These are phyloP conservation scores for Thermophis baileyi DNA, from an alignment of 2,113 vertebrate genomes.

Conservation along the genomic window DNA sequence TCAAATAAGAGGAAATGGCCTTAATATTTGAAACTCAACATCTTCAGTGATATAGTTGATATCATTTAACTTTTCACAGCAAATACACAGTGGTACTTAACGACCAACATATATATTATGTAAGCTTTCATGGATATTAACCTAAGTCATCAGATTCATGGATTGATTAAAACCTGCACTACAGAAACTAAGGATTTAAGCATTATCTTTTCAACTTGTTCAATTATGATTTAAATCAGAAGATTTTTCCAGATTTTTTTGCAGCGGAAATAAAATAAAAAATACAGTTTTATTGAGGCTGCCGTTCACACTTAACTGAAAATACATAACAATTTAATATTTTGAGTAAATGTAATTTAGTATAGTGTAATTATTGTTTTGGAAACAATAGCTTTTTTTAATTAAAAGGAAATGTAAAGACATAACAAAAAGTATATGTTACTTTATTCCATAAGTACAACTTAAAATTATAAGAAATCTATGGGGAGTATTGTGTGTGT, in stretches of 20 bases:
- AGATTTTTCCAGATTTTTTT: not conserved
- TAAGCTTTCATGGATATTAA: not conserved
- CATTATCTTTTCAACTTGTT: not conserved
- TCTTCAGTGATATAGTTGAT: not conserved
- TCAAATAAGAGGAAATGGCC: not conserved
- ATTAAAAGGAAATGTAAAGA: conserved; percentile 4
- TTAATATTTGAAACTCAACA: not conserved
- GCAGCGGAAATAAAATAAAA: not conserved
- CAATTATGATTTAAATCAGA: not conserved
- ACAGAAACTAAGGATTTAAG: not conserved
- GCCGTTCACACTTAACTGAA: not conserved
- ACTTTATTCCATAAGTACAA: conserved; percentile 39
- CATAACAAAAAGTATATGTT: conserved; percentile 20
- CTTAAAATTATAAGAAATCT: conserved; percentile 13
- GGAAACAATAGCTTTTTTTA: conserved; percentile 20
- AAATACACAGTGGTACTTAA: not conserved
- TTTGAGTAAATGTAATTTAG: not conserved
- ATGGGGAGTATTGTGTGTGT: not conserved
- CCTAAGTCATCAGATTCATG: not conserved
- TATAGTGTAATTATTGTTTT: conserved; percentile 17
- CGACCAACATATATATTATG: not conserved
- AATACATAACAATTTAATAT: not conserved
- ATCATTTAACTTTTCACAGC: not conserved
- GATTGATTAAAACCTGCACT: not conserved
- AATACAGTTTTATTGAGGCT: conserved; percentile 2